Conservation (phyloP, 2,113 vertebrate species). For the western clawed frog (Xenopus tropicalis) region UCB_Xtro_10.0 CM004450.2:53762501-53763000, state of each 20-base stretch:
- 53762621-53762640: constrained; percentile 20
- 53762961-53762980: no score
- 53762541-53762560: background rate
- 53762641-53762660: constrained; percentile 41
- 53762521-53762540: background rate
- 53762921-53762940: background rate
- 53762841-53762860: constrained; percentile 3
- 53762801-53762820: constrained; percentile 32
- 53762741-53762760: constrained; percentile 32
- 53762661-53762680: constrained; percentile 40
- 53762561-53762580: background rate
- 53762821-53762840: constrained; percentile 2
- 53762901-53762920: background rate
- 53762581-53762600: background rate
- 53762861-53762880: background rate
- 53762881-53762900: background rate
- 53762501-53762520: no score
- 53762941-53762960: background rate
- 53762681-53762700: constrained; percentile 42
- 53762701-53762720: constrained; percentile 46
- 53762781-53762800: constrained; percentile 12
- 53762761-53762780: constrained; percentile 37
- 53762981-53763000: no score
- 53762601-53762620: constrained; percentile 22
- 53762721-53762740: constrained; percentile 33